Conservation (phyloP, 2,888 invertebrate species). For the Zaprionus bogoriensis region DNA sequence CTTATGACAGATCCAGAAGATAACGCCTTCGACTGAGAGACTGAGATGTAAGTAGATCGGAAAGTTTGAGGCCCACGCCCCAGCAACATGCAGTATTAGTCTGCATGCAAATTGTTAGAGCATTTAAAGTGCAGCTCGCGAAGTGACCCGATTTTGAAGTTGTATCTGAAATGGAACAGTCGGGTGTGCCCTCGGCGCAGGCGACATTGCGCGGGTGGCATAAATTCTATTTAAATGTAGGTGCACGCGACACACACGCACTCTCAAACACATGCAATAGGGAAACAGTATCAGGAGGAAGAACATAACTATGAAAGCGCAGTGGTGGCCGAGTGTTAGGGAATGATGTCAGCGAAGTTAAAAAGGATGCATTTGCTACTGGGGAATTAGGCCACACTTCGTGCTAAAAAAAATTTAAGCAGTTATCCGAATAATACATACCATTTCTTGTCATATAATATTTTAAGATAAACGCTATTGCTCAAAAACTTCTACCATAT, state of each 20-base stretch:
- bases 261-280: constrained; percentile 3
- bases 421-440: neutral
- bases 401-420: neutral
- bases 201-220: constrained; percentile 62
- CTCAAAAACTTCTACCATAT: too few relatives aligned
- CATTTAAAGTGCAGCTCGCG: constrained; percentile 40
- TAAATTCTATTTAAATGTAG: constrained; percentile 49
- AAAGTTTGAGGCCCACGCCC: constrained; percentile 26
- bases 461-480: too few relatives aligned
- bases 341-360: constrained; percentile 51
- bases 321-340: constrained; percentile 12
- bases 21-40: constrained; percentile 58
- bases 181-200: constrained; percentile 27
- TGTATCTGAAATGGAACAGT: constrained; percentile 42
- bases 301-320: constrained; percentile 9
- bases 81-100: neutral
- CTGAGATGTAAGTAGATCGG: constrained; percentile 58
- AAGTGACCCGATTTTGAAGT: constrained; percentile 51
- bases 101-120: constrained; percentile 65
- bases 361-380: constrained; percentile 26
- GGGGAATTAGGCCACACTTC: neutral
- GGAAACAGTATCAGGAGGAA: constrained; percentile 31
- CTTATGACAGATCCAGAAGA: constrained; percentile 60
- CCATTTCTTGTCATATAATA: neutral
- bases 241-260: constrained; percentile 8